Conservation (phyloP, 2,113 vertebrate species). For the Ptilorrhoa leucosticta region DNA sequence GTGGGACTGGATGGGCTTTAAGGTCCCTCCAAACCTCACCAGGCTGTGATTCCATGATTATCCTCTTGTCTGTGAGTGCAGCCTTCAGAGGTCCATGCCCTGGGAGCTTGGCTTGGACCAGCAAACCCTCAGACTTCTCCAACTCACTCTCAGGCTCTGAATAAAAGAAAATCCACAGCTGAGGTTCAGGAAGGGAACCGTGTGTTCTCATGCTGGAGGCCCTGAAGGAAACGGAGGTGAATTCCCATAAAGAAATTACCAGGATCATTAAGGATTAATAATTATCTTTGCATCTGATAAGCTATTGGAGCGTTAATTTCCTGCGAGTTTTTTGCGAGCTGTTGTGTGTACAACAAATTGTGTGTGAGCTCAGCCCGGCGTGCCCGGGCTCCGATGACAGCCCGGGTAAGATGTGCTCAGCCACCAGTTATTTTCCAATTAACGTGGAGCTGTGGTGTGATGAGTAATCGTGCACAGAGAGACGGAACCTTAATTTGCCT, state of each 20-base stretch:
- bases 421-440: constrained; percentile 2
- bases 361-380: background rate
- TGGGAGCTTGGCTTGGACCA: background rate
- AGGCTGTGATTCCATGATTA: background rate
- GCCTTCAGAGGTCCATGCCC: background rate
- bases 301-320: background rate
- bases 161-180: background rate
- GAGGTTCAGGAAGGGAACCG: background rate
- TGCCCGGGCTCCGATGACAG: background rate
- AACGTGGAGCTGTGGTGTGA: background rate
- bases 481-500: constrained; percentile 5
- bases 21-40: background rate
- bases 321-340: background rate
- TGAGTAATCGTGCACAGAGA: background rate
- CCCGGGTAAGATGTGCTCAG: background rate
- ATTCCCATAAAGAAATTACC: background rate
- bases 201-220: background rate
- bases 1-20: background rate
- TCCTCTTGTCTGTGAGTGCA: background rate
- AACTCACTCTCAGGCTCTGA: background rate
- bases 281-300: background rate
- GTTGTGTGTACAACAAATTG: background rate
- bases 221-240: background rate
- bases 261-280: background rate
- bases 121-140: background rate